Percentiles rank a stretch among this genome's conserved stretches.
Evolutionary conservation across 2,797 vertebrate species (phyloP).

Genomic region (Erpetoichthys calabaricus): DNA sequence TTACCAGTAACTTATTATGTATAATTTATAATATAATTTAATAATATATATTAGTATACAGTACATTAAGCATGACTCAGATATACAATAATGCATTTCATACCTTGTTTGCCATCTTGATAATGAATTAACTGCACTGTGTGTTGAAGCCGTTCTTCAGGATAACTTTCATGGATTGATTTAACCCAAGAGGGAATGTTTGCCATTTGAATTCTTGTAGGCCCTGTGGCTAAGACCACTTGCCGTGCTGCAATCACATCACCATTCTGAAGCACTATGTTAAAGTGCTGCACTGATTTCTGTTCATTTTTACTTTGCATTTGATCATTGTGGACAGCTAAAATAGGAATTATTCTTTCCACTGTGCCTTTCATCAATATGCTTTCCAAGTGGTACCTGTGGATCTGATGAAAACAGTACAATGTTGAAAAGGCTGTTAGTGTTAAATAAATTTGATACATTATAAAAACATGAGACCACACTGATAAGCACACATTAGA

Average conservation of each 20-base stretch:
- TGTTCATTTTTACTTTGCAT: background rate
- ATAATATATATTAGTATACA: no score
- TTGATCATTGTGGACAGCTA: slow-evolving; percentile 5
- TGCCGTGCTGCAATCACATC: slow-evolving; percentile 28
- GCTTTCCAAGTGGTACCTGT: slow-evolving; percentile 37
- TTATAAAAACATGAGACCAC: no score
- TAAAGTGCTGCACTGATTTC: slow-evolving; percentile 38
- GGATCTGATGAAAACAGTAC: slow-evolving; percentile 35
- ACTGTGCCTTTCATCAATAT: slow-evolving; percentile 46
- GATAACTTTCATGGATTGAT: slow-evolving; percentile 42
- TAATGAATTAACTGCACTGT: slow-evolving; percentile 52
- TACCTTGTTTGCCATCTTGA: slow-evolving; percentile 13
- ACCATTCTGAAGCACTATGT: slow-evolving; percentile 39
- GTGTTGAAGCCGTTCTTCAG: slow-evolving; percentile 49
- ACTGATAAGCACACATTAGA: no score
- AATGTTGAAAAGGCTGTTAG: background rate
- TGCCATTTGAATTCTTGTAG: slow-evolving; percentile 52
- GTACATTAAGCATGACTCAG: no score
- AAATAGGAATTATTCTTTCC: slow-evolving; percentile 39
- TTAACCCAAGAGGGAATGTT: slow-evolving; percentile 52
- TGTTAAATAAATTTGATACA: no score
- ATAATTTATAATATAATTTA: no score
- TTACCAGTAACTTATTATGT: no score
- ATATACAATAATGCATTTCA: no score
- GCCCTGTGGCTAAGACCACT: slow-evolving; percentile 52